Evolutionary conservation across 2,888 invertebrate species (phyloP), one percentile per base, ranked within the genome.

Genomic region (Lasioglossum calceatum): DNA sequence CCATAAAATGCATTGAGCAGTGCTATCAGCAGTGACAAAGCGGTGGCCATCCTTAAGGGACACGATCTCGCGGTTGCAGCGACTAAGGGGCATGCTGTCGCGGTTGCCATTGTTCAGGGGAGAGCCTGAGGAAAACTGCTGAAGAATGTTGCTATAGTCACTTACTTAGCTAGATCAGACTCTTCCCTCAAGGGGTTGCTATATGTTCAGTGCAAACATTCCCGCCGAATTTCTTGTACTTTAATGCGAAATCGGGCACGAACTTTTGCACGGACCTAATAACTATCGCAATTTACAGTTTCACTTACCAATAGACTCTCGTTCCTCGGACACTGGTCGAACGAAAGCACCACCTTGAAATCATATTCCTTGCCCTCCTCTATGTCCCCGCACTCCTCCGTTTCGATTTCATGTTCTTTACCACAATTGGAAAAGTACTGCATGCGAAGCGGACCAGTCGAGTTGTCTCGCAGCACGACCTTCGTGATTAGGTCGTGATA

Each of bases 371-470:
- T 96, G 77, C 97, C 97, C 90, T 96, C 96, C 90, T 96, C 96
- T 44, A 97, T 96, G 76, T 96, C 96, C 83, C 96, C 96, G 94
- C 97, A 97, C 79, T 96, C 96, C 32, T 96, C 96, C 10, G 96
- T 96, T 88, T 96, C 96, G 27, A 96, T 95, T 89, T 95, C 95
- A 81, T 96, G 96, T 86, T 95, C 95, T 75, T 96, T 96, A 50
- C 97, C 97, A 92, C 98, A 98, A 88, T 97, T 97, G 1, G 97
- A 97, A 89, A 96, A 97, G 94, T 98, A 98, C 86, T 96, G 96
- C 74, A 98, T 95, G 89, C 96, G 96, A 23, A 98, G 95, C 64
- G 96, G 96, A 1, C 97, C 96, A 7, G 96, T 96, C 32, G 96
- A 96, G 82, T 97, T 96, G 86, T 97, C 96, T 64, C 95, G 97